Conservation (phyloP, 2,888 invertebrate genomes). For the Eueremaeus valkanovi region DNA sequence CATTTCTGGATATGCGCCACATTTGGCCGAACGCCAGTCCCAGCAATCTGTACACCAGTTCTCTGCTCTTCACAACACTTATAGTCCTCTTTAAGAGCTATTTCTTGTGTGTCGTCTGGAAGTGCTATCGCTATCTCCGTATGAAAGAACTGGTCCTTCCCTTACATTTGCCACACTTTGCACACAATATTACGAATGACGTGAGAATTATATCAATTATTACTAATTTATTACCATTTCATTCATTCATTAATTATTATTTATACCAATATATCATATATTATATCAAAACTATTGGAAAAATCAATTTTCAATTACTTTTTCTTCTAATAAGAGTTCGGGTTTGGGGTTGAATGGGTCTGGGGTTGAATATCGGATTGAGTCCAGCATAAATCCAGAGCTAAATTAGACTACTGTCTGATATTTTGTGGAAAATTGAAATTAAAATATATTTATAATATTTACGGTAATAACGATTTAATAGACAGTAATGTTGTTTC, state of each 20-base stretch:
- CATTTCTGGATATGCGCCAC: constrained; percentile 24
- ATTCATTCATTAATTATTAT: neutral
- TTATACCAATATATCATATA: neutral
- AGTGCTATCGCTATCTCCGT: constrained; percentile 43
- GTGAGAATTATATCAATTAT: neutral
- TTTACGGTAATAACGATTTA: too few species aligned
- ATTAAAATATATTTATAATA: too few species aligned
- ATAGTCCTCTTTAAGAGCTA: constrained; percentile 41
- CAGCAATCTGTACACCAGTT: constrained; percentile 36
- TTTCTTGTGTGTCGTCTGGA: constrained; percentile 44
- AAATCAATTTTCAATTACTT: too few species aligned
- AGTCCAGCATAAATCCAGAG: too few species aligned
- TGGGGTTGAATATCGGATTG: too few species aligned
- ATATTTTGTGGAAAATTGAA: too few species aligned
- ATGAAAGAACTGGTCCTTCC: constrained; percentile 41
- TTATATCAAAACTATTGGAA: too few species aligned
- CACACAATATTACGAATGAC: constrained; percentile 7
- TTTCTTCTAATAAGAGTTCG: too few species aligned
- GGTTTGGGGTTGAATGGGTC: too few species aligned
- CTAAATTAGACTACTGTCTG: too few species aligned
- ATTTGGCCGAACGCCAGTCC: constrained; percentile 35
- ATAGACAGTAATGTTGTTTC: too few species aligned
- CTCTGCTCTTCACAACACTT: constrained; percentile 35
- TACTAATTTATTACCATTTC: neutral
- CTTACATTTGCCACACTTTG: constrained; percentile 29